Base-by-base conservation (phyloP, 2,888 invertebrate species). In the Eristalinus aeneus region DNA sequence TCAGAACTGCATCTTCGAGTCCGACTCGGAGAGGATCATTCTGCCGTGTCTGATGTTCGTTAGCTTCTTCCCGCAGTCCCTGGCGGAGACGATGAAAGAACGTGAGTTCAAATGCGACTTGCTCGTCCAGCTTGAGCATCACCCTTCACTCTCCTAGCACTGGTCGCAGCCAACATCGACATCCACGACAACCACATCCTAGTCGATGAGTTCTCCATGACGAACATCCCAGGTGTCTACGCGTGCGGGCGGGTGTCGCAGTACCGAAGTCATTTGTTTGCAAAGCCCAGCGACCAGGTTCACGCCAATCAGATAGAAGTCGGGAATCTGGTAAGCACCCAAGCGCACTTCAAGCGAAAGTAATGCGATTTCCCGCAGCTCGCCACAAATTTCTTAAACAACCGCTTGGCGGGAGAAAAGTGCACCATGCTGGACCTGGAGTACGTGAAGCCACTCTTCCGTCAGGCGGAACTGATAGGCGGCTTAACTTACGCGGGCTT, bases 11-110 rank as follows among this genome's bases (percentile, higher is more conserved):
- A 60, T 82, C 0, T 91, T 91, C 0, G 60, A 68, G 0, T 53
- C 84, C 6, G 58, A 64, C 6, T 73, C 69, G 1, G 23, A 84
- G 0, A 9, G n/a, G 0, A 2, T 89, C 0, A 34, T n/a, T 53
- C 0, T 83, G 3, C 88, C 89, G 0, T 92, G 92, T 39, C 88
- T 89, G 79, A 61, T 91, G 0, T 92, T 91, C 31, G 84, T 92
- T 0, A 89, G 90, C 60, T 91, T 88, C 11, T 58, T 60, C 39
- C 87, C 88, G 6, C 58, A 74, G 0, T 58, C 74, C 6, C 72
- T 89, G 9, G 34, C 75, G 11, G 22, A 27, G 1, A 2, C 22
- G 5, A 0, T 64, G 10, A 39, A 34, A 12, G 20, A 34, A n/a
- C 53, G 82, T 83, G 8, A 78, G 83, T 63, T 10, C 12, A 4